Evolutionary conservation across 2,888 invertebrate species (phyloP), one percentile per base, ranked within the genome.

Genomic region (Trichacis sp.): DNA sequence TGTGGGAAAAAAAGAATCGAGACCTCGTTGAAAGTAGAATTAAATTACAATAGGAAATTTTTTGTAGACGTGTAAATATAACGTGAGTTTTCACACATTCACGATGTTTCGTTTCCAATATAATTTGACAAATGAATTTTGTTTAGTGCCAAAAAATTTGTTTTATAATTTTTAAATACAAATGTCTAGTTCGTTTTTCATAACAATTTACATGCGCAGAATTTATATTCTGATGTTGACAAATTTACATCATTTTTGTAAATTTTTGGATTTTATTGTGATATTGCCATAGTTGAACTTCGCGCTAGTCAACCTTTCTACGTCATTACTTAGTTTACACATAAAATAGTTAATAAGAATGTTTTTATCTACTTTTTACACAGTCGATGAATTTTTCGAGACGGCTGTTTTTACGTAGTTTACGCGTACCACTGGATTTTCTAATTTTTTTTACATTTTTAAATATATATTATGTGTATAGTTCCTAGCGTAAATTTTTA

Each of bases 401-500:
- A 11, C 33, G 2, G 2, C 11, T n/a, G 9, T 33, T 33, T 33
- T n/a, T 33, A 33, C 33, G n/a, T n/a, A 6, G 11, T n/a, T 6
- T 33, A 11, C n/a, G 9, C 33, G n/a, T 33, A n/a, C 40, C 4
- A 40, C 14, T 40, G 15, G 14, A 40, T 40, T 40, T 40, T 12
- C 15, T 14, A 20, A 18, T 45, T 19, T 5, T 42, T 42, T 9
- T 4, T 11, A 42, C 42, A n/a, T 20, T 45, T 45, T 45, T 15
- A 19, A 20, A 18, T 18, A 45, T 20, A 45, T 19, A 45, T 24
- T 24, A 24, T 24, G 8, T 24, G 24, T 45, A 45, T 20, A 45
- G 45, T 45, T 45, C 45, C 45, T 45, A 45, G 45, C 20, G 18
- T 42, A 42, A 42, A 42, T 12, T 42, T 12, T 42, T n/a, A 42